phyloP scores from a whole-genome alignment of 2,797 vertebrate species.

The Takifugu ocellatus region DNA sequence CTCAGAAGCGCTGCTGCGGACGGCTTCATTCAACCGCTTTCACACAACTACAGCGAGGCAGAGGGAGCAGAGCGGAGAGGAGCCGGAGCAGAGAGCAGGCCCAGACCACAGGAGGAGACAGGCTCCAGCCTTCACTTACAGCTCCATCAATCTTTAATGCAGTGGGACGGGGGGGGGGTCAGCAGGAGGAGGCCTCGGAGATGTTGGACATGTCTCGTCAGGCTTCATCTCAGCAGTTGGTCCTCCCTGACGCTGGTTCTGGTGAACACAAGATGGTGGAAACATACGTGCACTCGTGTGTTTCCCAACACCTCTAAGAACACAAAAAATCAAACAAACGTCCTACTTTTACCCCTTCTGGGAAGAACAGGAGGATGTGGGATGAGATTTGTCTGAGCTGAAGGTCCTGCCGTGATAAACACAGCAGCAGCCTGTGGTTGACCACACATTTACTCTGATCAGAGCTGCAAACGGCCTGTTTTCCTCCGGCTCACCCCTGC shows the following conservation, averaged over 20 bases:
- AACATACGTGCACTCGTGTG: neutral
- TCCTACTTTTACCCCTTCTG: conserved; percentile 16
- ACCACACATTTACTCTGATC: conserved; percentile 43
- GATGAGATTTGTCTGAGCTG: conserved; percentile 18
- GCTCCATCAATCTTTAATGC: conserved; percentile 83
- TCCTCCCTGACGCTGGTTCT: too few relatives aligned
- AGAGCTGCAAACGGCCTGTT: conserved; percentile 24
- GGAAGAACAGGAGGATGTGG: neutral
- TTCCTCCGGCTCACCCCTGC: conserved; percentile 33
- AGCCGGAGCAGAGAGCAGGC: too few relatives aligned
- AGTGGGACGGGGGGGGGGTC: conserved; percentile 64
- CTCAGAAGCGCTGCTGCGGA: conserved; percentile 43
- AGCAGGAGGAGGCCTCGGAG: conserved; percentile 68
- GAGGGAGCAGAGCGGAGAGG: conserved; percentile 4
- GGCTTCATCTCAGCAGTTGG: conserved; percentile 4
- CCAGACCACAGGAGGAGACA: conserved; percentile 54
- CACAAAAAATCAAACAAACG: conserved; percentile 3
- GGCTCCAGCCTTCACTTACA: conserved; percentile 68
- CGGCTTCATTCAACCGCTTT: conserved; percentile 37
- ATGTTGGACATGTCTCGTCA: conserved; percentile 39
- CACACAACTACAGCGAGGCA: conserved; percentile 38
- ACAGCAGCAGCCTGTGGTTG: conserved; percentile 30
- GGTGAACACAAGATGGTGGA: too few relatives aligned
- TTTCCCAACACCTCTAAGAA: conserved; percentile 1
- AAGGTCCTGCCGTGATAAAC: conserved; percentile 48